These are phyloP conservation scores for Adoxophyes honmai DNA, from an alignment of 1,140 invertebrate species.

Conservation along the genomic window DNA sequence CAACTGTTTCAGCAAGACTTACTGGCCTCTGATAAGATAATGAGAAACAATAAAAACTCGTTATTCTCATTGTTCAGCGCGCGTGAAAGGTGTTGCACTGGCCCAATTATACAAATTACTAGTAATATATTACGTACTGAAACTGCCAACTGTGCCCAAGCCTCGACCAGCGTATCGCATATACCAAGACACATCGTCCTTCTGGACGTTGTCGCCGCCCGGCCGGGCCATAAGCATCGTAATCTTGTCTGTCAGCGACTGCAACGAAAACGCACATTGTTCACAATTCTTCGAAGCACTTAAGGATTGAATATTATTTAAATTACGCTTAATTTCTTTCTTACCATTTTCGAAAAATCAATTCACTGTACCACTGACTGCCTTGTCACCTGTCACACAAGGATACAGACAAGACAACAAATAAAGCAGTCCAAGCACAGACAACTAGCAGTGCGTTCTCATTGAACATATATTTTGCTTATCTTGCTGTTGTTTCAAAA, in stretches of 20 bases:
- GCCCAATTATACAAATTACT: conserved; percentile 4
- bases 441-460: conserved; percentile 1
- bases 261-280: conserved; percentile 54
- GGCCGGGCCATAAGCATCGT: conserved; percentile 86
- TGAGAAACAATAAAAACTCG: conserved; percentile 5
- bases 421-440: not conserved
- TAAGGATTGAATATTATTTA: conserved; percentile 26
- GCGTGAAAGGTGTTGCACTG: not conserved
- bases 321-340: conserved; percentile 34
- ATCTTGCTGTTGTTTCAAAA: too few species aligned
- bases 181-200: conserved; percentile 92
- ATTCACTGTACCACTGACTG: conserved; percentile 43
- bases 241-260: conserved; percentile 89
- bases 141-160: conserved; percentile 90
- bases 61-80: not conserved
- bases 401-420: not conserved
- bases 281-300: conserved; percentile 17
- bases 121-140: conserved; percentile 64
- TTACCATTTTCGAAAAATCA: conserved; percentile 75
- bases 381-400: conserved; percentile 45
- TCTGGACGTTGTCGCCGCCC: conserved; percentile 83
- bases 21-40: conserved; percentile 6
- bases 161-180: conserved; percentile 90
- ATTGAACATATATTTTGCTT: too few species aligned
- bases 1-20: not conserved